Evolutionary conservation across 2,797 vertebrate genomes (phyloP).

Genomic region (Ciconia nigra): DNA sequence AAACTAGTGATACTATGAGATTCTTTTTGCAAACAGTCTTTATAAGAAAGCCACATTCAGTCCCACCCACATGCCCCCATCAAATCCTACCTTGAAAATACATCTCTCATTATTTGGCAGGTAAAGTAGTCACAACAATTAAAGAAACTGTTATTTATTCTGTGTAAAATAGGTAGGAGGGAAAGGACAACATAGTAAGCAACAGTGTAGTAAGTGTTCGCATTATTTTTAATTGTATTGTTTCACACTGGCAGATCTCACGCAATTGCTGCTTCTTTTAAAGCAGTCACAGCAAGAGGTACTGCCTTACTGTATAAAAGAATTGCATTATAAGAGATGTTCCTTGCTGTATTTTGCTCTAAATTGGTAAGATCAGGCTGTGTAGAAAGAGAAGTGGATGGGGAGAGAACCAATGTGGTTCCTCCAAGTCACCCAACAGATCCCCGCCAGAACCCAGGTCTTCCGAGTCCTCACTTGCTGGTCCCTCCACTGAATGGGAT

Average conservation of each 20-base stretch:
- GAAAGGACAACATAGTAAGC: not conserved
- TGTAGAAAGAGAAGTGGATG: not conserved
- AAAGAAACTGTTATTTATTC: not conserved
- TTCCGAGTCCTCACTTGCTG: not conserved
- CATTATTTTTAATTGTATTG: not conserved
- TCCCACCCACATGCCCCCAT: not conserved
- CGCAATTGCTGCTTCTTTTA: not conserved
- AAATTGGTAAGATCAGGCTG: not conserved
- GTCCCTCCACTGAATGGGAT: not conserved
- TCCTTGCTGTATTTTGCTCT: not conserved
- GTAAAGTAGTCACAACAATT: not conserved
- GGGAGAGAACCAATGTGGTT: accelerated
- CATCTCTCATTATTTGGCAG: not conserved
- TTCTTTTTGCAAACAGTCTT: not conserved
- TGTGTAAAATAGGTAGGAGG: not conserved
- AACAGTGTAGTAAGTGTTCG: not conserved
- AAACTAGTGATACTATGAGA: not conserved
- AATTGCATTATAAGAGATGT: not conserved
- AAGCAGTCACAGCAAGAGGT: not conserved
- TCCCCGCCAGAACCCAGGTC: not conserved
- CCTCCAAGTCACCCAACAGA: not conserved
- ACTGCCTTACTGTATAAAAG: not conserved
- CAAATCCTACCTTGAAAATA: not conserved
- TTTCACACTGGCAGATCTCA: not conserved
- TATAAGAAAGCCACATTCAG: not conserved